Base-by-base conservation (phyloP, 1,140 invertebrate species). In the Leptinotarsa lineolata region DNA sequence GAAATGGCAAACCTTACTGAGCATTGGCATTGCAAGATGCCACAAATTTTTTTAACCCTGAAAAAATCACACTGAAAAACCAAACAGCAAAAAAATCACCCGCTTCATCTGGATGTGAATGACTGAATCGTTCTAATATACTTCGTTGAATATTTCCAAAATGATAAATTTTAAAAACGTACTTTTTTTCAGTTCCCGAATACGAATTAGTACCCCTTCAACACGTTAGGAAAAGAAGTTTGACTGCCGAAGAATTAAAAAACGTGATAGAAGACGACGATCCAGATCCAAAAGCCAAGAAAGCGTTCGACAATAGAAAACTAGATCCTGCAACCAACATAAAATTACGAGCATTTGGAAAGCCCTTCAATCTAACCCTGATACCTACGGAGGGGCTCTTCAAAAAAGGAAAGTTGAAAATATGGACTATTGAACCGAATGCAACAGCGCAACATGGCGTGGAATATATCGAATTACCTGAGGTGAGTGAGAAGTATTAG, bases 281-380 rank as follows among this genome's bases (percentile, higher is more conserved):
- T 22, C 22, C 48, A 44, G 61, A 66, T 8, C 64, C 64, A 16
- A 48, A 16, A 72, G 39, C 67, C 18, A 72, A 61, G 13, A 69
- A 69, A 30, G 6, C 24, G 4, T 59, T 22, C 21, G 58, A 70
- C 44, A 73, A 60, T 58, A 63, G 45, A 45, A 15, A 22, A 18
- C 18, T 20, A 8, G 44, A 71, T 15, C 16, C 85, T 61, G 77
- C 79, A 18, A 84, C 83, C 76, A 90, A 90, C 82, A 88, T 94
- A 24, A 90, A 91, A 72, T 87, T 95, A 74, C 90, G 90, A 83
- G 93, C 92, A 61, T 95, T 94, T 81, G 93, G 93, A 18, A 89
- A 88, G 81, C 87, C 89, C 75, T 85, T 92, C 77, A 91, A 92
- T 80, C 85, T 96, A 74, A 91, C 89, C 77, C 84, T 96, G 76